phyloP scores from a whole-genome alignment of 2,797 vertebrate genomes.

The Sphenopsis melanotis region DNA sequence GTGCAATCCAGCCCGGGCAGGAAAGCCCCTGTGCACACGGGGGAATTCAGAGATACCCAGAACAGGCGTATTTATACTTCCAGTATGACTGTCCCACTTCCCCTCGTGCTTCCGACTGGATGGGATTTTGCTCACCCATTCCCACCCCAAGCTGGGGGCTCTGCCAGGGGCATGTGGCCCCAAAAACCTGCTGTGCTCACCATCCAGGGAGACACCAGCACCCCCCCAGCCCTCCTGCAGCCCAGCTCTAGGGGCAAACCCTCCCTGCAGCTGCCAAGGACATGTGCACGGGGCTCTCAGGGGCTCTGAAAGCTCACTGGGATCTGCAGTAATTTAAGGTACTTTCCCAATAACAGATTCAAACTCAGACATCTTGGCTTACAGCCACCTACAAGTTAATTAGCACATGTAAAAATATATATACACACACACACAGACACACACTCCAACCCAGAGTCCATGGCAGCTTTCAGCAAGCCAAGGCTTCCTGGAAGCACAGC shows the following conservation, averaged over 20 bases:
- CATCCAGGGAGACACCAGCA: neutral
- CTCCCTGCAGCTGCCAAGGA: neutral
- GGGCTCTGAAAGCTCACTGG: neutral
- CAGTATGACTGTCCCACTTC: slow-evolving; percentile 26
- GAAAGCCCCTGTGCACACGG: neutral
- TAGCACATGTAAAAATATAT: neutral
- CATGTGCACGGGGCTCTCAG: rapidly evolving
- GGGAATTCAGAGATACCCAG: slow-evolving; percentile 36
- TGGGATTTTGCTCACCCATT: neutral
- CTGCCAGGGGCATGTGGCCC: rapidly evolving
- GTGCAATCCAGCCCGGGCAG: neutral
- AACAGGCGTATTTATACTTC: neutral
- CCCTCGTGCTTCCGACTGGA: neutral
- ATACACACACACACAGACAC: neutral
- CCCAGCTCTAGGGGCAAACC: neutral
- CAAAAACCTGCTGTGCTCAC: rapidly evolving
- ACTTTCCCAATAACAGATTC: slow-evolving; percentile 6
- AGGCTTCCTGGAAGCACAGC: neutral
- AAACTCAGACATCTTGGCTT: neutral
- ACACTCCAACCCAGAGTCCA: neutral
- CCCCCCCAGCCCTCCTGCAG: neutral
- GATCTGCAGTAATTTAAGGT: neutral
- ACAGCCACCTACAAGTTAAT: neutral
- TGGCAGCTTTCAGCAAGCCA: neutral
- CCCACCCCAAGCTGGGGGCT: neutral